Percentiles rank a stretch among this genome's conserved stretches.
phyloP scores from a whole-genome alignment of 2,113 vertebrate species.

The Amphiprion ocellaris region DNA sequence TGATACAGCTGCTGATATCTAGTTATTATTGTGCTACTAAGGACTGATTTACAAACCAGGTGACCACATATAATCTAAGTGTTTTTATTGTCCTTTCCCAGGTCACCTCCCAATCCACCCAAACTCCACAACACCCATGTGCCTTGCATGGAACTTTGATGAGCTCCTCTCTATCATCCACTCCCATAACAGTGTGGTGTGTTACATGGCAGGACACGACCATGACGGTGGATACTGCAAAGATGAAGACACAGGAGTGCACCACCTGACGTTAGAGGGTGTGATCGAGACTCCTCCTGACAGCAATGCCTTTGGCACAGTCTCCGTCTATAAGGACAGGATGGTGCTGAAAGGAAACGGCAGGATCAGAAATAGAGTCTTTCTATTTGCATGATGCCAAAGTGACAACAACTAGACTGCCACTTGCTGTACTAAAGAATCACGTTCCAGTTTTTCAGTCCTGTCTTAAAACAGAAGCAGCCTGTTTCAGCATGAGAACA shows the following conservation, averaged over 20 bases:
- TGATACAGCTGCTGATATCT: no score
- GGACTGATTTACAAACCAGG: no score
- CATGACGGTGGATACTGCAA: conserved; percentile 89
- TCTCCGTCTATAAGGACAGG: conserved; percentile 90
- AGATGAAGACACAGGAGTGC: conserved; percentile 87
- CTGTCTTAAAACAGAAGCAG: no score
- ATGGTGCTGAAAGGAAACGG: conserved; percentile 92
- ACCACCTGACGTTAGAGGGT: conserved; percentile 91
- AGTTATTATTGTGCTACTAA: no score
- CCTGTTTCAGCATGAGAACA: no score
- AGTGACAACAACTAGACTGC: neutral
- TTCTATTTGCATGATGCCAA: conserved; percentile 70
- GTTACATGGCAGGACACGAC: conserved; percentile 92
- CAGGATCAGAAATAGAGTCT: conserved; percentile 85
- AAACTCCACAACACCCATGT: conserved; percentile 79
- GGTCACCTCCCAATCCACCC: conserved; percentile 94
- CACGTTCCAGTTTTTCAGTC: no score
- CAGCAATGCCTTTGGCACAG: conserved; percentile 89
- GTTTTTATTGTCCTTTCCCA: conserved; percentile 61
- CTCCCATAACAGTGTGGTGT: conserved; percentile 89
- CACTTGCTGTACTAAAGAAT: no score
- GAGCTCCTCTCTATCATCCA: conserved; percentile 85
- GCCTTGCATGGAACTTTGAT: conserved; percentile 92
- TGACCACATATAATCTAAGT: no score
- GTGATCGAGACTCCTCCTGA: conserved; percentile 91